Evolutionary conservation across 2,888 invertebrate species (phyloP).

Genomic region (Pristionchus mayeri): DNA sequence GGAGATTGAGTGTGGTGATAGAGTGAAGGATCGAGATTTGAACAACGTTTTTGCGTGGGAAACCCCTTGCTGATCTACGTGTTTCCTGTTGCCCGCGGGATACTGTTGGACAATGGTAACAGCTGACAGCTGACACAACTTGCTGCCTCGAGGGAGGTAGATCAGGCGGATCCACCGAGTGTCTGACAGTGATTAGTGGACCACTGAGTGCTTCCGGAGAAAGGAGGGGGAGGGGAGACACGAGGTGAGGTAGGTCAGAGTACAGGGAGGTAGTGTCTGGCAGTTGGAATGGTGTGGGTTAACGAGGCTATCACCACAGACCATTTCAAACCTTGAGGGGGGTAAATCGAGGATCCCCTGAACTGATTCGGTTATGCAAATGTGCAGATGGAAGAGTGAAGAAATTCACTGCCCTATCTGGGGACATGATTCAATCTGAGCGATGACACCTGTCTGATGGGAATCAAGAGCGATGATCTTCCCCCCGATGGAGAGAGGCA

Average conservation of each 20-base stretch:
- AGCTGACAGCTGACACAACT: no score
- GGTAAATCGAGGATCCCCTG: not conserved
- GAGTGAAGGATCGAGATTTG: not conserved
- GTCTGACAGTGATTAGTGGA: conserved; percentile 16
- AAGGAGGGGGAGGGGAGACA: not conserved
- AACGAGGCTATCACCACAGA: no score
- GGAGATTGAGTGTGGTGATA: conserved; percentile 9
- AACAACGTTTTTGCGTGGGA: not conserved
- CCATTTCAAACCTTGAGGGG: not conserved
- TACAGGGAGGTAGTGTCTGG: not conserved
- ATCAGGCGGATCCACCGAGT: not conserved
- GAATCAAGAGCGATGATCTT: not conserved
- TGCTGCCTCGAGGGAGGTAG: no score
- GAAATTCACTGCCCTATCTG: conserved; percentile 1
- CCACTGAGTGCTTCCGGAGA: not conserved
- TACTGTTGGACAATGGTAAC: conserved; percentile 4
- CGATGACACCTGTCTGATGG: conserved; percentile 11
- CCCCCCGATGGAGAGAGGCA: no score
- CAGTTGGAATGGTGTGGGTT: not conserved
- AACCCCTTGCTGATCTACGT: not conserved
- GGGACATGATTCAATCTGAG: conserved; percentile 38
- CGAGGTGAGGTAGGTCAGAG: conserved; percentile 22
- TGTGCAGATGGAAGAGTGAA: conserved; percentile 11
- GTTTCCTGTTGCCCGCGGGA: not conserved
- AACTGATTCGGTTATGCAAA: conserved; percentile 29